Conservation (phyloP, 2,888 invertebrate species). For the Steinernema hermaphroditum region DNA sequence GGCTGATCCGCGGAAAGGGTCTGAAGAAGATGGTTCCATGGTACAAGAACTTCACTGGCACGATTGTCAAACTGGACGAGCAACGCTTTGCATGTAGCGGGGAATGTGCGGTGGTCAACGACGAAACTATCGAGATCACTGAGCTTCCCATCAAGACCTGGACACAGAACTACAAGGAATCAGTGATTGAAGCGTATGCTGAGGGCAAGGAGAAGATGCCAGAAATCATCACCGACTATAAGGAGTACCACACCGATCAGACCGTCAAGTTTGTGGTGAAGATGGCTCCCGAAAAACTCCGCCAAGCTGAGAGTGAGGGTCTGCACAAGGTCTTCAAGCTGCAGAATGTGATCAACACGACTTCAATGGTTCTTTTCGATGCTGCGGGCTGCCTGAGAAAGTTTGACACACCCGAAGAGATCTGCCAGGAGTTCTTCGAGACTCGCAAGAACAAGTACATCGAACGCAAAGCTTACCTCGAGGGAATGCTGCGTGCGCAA, state of each 20-base stretch:
- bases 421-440: conserved; percentile 81
- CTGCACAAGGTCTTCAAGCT: conserved; percentile 93
- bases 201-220: conserved; percentile 52
- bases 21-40: conserved; percentile 69
- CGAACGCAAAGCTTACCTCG: conserved; percentile 84
- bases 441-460: conserved; percentile 80
- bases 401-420: conserved; percentile 79
- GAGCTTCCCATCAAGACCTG: conserved; percentile 90
- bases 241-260: conserved; percentile 93
- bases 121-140: conserved; percentile 83
- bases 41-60: conserved; percentile 63
- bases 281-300: conserved; percentile 74
- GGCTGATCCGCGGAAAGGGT: conserved; percentile 81
- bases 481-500: conserved; percentile 87
- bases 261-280: conserved; percentile 87
- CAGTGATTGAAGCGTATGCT: conserved; percentile 83
- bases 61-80: conserved; percentile 54
- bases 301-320: conserved; percentile 75
- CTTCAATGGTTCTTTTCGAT: conserved; percentile 83
- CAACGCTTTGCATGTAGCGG: conserved; percentile 74
- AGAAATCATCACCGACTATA: conserved; percentile 71
- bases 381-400: conserved; percentile 73
- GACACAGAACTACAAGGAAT: conserved; percentile 95
- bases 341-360: conserved; percentile 77
- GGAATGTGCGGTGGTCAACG: conserved; percentile 73